Conservation (phyloP, 2,888 invertebrate species). For the Cyrtodaria siliqua region DNA sequence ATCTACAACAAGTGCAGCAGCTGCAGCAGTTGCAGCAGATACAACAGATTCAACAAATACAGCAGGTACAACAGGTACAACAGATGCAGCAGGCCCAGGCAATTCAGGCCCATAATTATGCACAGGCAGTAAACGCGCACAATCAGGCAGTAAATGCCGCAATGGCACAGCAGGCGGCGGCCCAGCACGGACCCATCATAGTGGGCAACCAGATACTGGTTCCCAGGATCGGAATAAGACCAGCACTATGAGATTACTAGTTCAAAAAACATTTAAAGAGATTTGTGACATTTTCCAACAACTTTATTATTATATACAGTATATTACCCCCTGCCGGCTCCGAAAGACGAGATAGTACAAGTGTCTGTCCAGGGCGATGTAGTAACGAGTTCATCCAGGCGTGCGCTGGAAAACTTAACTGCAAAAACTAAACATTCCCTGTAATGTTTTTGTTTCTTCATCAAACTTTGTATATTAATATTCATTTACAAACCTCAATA, state of each 20-base stretch:
- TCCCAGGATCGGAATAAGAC: slow-evolving; percentile 72
- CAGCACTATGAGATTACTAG: slow-evolving; percentile 67
- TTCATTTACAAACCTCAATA: too few relatives aligned
- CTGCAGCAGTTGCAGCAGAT: slow-evolving; percentile 54
- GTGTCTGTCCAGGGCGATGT: too few relatives aligned
- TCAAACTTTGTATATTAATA: too few relatives aligned
- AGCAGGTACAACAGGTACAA: slow-evolving; percentile 50
- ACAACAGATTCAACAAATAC: slow-evolving; percentile 53
- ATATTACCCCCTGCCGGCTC: too few relatives aligned
- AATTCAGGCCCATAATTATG: slow-evolving; percentile 56
- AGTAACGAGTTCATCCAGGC: too few relatives aligned
- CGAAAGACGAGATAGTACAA: too few relatives aligned
- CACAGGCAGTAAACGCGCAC: slow-evolving; percentile 23
- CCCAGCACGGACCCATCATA: slow-evolving; percentile 73
- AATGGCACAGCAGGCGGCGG: slow-evolving; percentile 16
- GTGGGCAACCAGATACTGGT: slow-evolving; percentile 74
- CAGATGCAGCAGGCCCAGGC: slow-evolving; percentile 52
- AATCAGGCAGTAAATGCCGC: slow-evolving; percentile 40
- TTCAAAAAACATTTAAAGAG: too few relatives aligned
- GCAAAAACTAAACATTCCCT: too few relatives aligned
- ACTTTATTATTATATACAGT: too few relatives aligned
- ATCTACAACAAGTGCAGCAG: slow-evolving; percentile 54
- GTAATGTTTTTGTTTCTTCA: too few relatives aligned
- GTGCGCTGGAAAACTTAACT: too few relatives aligned
- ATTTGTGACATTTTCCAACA: too few relatives aligned